These are phyloP conservation scores for Dascillus cervinus DNA, from an alignment of 2,888 invertebrate genomes.

Conservation along the genomic window DNA sequence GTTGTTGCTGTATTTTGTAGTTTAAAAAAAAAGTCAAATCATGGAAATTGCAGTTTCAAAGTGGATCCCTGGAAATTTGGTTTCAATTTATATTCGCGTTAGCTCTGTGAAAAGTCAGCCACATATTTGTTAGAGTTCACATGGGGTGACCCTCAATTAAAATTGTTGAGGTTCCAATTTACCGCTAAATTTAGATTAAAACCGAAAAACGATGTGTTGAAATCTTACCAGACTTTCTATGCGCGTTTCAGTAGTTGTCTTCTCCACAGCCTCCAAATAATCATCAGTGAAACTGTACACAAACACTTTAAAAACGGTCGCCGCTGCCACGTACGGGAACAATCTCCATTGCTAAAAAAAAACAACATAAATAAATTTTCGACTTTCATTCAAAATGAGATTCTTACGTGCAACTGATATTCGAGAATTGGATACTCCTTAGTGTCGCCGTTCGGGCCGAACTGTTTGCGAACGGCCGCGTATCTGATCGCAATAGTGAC, in stretches of 20 bases:
- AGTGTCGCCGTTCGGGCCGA: constrained; percentile 43
- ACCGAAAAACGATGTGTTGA: not conserved
- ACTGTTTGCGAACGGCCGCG: constrained; percentile 72
- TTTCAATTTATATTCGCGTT: too few relatives aligned
- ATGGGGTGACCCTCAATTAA: too few relatives aligned
- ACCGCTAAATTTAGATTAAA: too few relatives aligned
- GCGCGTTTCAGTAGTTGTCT: constrained; percentile 38
- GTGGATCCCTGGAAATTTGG: too few relatives aligned
- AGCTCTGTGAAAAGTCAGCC: too few relatives aligned
- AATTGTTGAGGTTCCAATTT: too few relatives aligned
- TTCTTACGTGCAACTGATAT: constrained; percentile 70
- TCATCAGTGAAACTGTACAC: constrained; percentile 56
- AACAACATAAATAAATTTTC: constrained; percentile 1
- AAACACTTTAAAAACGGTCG: constrained; percentile 58
- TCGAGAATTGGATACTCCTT: constrained; percentile 72
- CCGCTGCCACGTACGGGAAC: constrained; percentile 67
- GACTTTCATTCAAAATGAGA: not conserved
- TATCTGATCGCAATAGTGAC: constrained; percentile 72
- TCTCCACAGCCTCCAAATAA: constrained; percentile 62
- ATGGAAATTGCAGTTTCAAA: too few relatives aligned
- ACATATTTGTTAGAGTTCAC: too few relatives aligned
- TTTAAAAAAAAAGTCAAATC: too few relatives aligned
- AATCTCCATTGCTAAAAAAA: constrained; percentile 69
- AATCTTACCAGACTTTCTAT: constrained; percentile 32
- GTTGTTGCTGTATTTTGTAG: too few relatives aligned